Evolutionary conservation across 1,140 invertebrate species (phyloP).

Genomic region (Ladona fulva): DNA sequence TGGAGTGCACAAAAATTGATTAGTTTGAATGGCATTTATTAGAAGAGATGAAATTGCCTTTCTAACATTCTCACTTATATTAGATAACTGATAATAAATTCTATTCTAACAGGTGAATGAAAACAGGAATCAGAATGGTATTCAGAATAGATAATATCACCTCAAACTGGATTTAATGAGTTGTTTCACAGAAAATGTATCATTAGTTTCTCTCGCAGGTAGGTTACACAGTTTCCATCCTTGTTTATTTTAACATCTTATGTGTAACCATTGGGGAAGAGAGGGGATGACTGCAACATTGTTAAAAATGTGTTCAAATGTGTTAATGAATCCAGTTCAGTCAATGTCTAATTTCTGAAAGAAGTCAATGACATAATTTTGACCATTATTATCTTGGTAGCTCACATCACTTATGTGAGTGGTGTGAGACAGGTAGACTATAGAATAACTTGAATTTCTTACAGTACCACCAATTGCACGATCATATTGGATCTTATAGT

Average conservation of each 20-base stretch:
- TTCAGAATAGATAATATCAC: no score
- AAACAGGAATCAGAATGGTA: no score
- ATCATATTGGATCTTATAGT: background rate
- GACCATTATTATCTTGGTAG: slow-evolving; percentile 6
- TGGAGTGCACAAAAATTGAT: slow-evolving; percentile 1
- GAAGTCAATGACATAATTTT: background rate
- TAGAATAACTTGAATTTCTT: background rate
- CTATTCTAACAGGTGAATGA: background rate
- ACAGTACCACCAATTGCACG: background rate
- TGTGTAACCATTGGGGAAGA: background rate
- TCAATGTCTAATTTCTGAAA: background rate
- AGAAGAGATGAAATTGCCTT: background rate
- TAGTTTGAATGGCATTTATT: background rate
- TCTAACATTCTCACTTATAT: background rate
- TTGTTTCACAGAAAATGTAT: no score
- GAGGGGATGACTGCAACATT: background rate
- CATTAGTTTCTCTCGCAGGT: no score
- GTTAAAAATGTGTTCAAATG: background rate
- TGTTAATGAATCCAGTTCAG: background rate
- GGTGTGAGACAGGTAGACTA: background rate
- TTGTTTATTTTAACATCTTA: background rate
- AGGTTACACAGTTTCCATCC: no score
- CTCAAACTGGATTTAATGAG: no score
- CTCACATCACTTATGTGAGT: background rate
- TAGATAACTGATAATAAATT: background rate